Conservation (phyloP, 2,797 vertebrate species). For the Bradypodion pumilum region DNA sequence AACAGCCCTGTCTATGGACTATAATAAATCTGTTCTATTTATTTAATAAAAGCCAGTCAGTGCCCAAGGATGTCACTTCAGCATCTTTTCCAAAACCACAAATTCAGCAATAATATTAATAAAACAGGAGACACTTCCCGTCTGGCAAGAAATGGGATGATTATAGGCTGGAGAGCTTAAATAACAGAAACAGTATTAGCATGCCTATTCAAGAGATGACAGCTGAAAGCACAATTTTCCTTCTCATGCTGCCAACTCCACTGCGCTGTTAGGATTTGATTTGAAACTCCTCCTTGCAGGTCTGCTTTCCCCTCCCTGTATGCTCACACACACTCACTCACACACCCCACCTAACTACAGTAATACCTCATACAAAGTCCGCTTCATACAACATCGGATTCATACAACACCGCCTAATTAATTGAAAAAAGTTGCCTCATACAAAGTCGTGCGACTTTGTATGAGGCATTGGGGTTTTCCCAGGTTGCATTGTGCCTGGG, state of each 20-base stretch:
- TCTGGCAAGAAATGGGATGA: constrained; percentile 23
- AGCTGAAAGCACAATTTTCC: constrained; percentile 20
- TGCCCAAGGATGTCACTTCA: constrained; percentile 35
- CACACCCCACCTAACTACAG: too few relatives aligned
- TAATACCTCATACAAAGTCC: too few relatives aligned
- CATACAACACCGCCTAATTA: too few relatives aligned
- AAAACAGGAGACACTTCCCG: constrained; percentile 38
- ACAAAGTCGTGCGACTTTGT: too few relatives aligned
- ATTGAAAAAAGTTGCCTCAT: too few relatives aligned
- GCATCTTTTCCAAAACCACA: constrained; percentile 33
- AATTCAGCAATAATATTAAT: constrained; percentile 44
- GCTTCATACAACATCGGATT: too few relatives aligned
- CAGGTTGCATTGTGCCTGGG: too few relatives aligned
- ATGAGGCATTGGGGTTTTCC: too few relatives aligned
- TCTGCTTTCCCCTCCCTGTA: neutral
- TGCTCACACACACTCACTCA: too few relatives aligned
- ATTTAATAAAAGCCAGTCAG: constrained; percentile 29
- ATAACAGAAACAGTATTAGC: constrained; percentile 37
- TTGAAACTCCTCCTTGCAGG: constrained; percentile 15
- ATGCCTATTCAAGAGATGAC: neutral
- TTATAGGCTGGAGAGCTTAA: constrained; percentile 17
- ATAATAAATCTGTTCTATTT: constrained; percentile 30
- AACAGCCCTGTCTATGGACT: neutral
- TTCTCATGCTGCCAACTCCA: neutral
- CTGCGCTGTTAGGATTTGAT: constrained; percentile 10